Evolutionary conservation across 2,888 invertebrate species (phyloP).

Genomic region (Cabera pusaria): DNA sequence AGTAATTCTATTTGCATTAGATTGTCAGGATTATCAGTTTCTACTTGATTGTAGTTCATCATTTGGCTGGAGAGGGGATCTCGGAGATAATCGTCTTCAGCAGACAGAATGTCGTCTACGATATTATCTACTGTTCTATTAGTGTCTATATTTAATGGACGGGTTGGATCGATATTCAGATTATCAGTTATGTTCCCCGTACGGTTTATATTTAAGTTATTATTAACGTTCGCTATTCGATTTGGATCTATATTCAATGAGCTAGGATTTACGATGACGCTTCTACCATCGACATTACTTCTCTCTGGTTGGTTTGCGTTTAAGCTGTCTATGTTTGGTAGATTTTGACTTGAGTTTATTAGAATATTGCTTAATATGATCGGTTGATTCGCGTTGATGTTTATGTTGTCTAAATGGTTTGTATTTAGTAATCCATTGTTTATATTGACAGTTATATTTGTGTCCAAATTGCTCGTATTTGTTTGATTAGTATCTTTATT

Average conservation of each 20-base stretch:
- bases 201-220: slow-evolving; percentile 2
- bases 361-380: too few relatives aligned
- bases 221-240: not conserved
- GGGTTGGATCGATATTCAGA: slow-evolving; percentile 10
- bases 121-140: slow-evolving; percentile 65
- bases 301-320: not conserved
- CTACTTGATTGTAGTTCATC: slow-evolving; percentile 47
- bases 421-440: not conserved
- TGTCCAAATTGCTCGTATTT: too few relatives aligned
- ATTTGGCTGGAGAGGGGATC: slow-evolving; percentile 54
- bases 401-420: not conserved
- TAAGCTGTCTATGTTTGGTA: not conserved
- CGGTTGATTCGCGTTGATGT: not conserved
- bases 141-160: slow-evolving; percentile 28
- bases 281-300: not conserved
- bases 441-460: too few relatives aligned
- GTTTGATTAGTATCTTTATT: not conserved
- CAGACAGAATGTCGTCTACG: slow-evolving; percentile 72
- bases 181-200: not conserved
- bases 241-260: slow-evolving; percentile 4
- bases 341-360: not conserved
- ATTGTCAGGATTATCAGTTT: slow-evolving; percentile 52
- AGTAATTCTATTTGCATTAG: slow-evolving; percentile 70
- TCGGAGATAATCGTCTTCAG: slow-evolving; percentile 68
- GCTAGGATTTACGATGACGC: not conserved